phyloP scores from a whole-genome alignment of 2,888 invertebrate species.

The Thumatha senex region DNA sequence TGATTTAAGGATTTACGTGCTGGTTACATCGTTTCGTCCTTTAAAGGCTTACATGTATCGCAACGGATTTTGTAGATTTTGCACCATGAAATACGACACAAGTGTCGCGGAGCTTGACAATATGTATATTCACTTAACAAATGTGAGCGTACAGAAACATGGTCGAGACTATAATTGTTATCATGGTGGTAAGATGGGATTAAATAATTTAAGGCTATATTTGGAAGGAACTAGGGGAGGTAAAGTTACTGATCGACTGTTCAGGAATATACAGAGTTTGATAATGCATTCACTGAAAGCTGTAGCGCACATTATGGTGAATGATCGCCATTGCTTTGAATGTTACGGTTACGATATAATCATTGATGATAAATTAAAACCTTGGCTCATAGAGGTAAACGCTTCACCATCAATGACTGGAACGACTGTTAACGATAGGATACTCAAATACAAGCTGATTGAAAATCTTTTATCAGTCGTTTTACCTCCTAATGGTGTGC shows the following conservation, averaged over 20 bases:
- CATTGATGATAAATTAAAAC: conserved; percentile 96
- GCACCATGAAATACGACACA: conserved; percentile 97
- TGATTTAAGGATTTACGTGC: conserved; percentile 95
- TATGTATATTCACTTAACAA: conserved; percentile 97
- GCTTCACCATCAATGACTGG: conserved; percentile 97
- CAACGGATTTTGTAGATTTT: conserved; percentile 97
- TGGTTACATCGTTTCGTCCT: conserved; percentile 96
- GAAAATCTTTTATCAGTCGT: conserved; percentile 96
- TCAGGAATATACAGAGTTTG: conserved; percentile 94
- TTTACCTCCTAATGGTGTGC: conserved; percentile 93
- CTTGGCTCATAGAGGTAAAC: conserved; percentile 97
- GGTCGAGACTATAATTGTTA: conserved; percentile 97
- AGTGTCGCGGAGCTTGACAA: conserved; percentile 94
- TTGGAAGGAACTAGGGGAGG: conserved; percentile 96
- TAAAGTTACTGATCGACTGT: conserved; percentile 93
- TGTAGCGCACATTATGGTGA: conserved; percentile 96
- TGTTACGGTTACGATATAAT: conserved; percentile 98
- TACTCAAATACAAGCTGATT: conserved; percentile 96
- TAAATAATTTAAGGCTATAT: conserved; percentile 94
- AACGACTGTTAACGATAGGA: conserved; percentile 96
- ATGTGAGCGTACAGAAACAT: conserved; percentile 99
- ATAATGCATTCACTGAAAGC: conserved; percentile 97
- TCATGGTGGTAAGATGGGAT: conserved; percentile 97
- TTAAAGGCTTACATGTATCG: conserved; percentile 96
- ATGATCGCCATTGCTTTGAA: conserved; percentile 96